These are phyloP conservation scores for Pimephales promelas DNA, from an alignment of 2,113 vertebrate genomes.

Conservation along the genomic window DNA sequence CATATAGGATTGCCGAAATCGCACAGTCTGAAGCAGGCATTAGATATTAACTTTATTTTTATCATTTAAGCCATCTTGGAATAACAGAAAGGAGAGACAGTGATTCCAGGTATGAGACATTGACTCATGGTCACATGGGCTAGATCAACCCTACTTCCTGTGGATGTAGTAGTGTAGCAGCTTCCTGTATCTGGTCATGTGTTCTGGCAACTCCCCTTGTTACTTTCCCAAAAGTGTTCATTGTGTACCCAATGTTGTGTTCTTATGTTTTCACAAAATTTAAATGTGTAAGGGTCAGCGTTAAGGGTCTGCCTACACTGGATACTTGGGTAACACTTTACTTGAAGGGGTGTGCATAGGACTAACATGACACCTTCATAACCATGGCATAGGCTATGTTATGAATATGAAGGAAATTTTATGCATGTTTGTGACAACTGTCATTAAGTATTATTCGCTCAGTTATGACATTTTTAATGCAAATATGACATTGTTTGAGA, in stretches of 20 bases:
- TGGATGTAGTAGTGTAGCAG: not conserved
- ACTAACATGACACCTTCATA: no score
- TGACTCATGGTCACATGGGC: not conserved
- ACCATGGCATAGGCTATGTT: no score
- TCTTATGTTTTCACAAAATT: not conserved
- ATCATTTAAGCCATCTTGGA: conserved; percentile 76
- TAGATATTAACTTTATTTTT: conserved; percentile 67
- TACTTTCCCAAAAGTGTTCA: not conserved
- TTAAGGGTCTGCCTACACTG: not conserved
- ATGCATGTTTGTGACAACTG: no score
- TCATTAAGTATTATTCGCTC: no score
- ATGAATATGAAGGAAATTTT: no score
- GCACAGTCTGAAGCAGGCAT: no score
- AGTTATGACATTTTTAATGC: no score
- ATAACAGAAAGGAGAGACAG: conserved; percentile 72
- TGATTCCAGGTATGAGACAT: conserved; percentile 74
- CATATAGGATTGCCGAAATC: no score
- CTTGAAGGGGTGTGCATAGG: no score
- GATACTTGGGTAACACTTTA: no score
- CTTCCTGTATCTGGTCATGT: conserved; percentile 5
- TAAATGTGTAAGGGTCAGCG: not conserved
- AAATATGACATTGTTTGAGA: no score
- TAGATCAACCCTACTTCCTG: not conserved
- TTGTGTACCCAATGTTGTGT: not conserved
- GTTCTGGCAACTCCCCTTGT: not conserved